Evolutionary conservation across 2,888 invertebrate species (phyloP).

Genomic region (Anodontia alba): DNA sequence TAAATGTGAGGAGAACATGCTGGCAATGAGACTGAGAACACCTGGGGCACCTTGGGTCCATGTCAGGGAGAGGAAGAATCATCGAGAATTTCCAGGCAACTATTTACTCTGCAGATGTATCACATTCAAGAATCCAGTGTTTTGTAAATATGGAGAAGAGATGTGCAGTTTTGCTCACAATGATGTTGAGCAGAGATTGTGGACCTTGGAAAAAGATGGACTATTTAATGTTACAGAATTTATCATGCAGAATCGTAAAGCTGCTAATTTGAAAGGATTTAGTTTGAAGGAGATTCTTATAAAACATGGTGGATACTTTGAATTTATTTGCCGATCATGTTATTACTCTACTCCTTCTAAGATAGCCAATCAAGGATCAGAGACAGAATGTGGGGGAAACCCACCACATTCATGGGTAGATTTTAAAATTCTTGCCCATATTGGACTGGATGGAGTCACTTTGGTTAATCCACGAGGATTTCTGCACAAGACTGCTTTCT

Average conservation of each 20-base stretch:
- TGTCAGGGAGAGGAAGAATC: slow-evolving; percentile 77
- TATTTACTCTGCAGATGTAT: slow-evolving; percentile 78
- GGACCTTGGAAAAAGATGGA: slow-evolving; percentile 80
- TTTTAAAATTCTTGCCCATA: slow-evolving; percentile 75
- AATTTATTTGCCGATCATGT: slow-evolving; percentile 78
- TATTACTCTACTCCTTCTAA: slow-evolving; percentile 70
- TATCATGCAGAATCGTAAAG: slow-evolving; percentile 72
- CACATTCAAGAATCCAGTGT: slow-evolving; percentile 47
- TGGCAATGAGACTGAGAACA: slow-evolving; percentile 65
- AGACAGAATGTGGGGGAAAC: slow-evolving; percentile 56
- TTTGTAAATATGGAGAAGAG: slow-evolving; percentile 73
- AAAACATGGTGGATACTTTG: slow-evolving; percentile 77
- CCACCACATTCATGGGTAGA: slow-evolving; percentile 72
- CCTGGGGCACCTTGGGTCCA: slow-evolving; percentile 61
- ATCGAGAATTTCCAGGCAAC: slow-evolving; percentile 76
- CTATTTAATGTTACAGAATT: slow-evolving; percentile 79
- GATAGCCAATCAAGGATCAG: slow-evolving; percentile 55
- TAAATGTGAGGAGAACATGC: slow-evolving; percentile 76
- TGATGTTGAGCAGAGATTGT: slow-evolving; percentile 74
- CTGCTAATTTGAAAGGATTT: slow-evolving; percentile 50
- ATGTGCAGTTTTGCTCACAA: slow-evolving; percentile 80
- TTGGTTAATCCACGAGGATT: slow-evolving; percentile 74
- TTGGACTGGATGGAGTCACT: slow-evolving; percentile 65
- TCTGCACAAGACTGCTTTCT: slow-evolving; percentile 78
- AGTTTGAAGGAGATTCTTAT: slow-evolving; percentile 69